Evolutionary conservation across 1,140 invertebrate species (phyloP).

Genomic region (Caenorhabditis latens): DNA sequence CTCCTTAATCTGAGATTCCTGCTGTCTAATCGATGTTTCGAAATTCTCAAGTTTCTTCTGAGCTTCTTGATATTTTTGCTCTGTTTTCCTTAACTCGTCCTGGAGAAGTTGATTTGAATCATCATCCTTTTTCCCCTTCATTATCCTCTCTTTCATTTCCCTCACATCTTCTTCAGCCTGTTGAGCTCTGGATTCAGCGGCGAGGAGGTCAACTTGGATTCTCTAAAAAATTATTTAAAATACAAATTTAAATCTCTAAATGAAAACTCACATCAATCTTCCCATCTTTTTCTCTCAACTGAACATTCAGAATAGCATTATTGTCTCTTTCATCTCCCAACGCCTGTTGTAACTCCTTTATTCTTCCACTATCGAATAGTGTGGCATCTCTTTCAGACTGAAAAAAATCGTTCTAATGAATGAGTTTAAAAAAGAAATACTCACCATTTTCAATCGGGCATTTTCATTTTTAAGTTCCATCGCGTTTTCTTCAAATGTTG

Average conservation of each 20-base stretch:
- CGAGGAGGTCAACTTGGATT: constrained; percentile 51
- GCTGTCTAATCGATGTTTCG: background rate
- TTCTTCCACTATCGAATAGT: constrained; percentile 30
- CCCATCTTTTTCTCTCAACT: constrained; percentile 40
- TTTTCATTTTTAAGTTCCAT: constrained; percentile 34
- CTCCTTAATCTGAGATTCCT: constrained; percentile 2
- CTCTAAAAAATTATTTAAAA: constrained; percentile 33
- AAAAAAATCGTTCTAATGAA: background rate
- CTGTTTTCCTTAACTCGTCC: constrained; percentile 51
- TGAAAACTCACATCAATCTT: constrained; percentile 57
- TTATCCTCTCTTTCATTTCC: constrained; percentile 10
- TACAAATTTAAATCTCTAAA: background rate
- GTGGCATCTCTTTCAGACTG: constrained; percentile 40
- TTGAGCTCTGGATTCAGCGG: constrained; percentile 49
- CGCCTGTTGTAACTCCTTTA: constrained; percentile 31
- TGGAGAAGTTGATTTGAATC: constrained; percentile 49
- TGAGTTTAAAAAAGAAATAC: no score
- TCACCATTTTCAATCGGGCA: constrained; percentile 2
- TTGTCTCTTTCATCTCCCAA: constrained; percentile 37
- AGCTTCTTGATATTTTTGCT: constrained; percentile 43
- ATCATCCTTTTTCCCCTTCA: constrained; percentile 52
- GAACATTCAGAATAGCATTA: constrained; percentile 47
- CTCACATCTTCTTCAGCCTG: constrained; percentile 58
- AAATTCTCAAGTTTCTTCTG: constrained; percentile 53
- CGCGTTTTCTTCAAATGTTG: constrained; percentile 19